phyloP scores from a whole-genome alignment of 2,797 vertebrate genomes.

The Glossophaga mutica region DNA sequence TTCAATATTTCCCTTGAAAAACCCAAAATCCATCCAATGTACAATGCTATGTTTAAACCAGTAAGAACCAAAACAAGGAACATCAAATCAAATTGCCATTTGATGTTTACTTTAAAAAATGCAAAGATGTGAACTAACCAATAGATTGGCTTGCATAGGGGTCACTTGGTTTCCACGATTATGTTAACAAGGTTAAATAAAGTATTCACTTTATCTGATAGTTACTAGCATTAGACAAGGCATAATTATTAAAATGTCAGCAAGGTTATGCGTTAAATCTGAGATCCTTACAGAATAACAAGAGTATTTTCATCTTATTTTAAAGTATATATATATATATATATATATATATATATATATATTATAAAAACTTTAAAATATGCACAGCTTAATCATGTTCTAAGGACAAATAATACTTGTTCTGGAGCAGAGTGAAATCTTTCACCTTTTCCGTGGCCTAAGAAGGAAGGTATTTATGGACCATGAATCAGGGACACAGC shows the following conservation, averaged over 20 bases:
- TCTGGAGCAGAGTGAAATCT: neutral
- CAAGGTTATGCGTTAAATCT: neutral
- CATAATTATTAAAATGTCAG: neutral
- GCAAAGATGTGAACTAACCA: neutral
- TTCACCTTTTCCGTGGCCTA: neutral
- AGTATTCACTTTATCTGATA: neutral
- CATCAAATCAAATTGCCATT: neutral
- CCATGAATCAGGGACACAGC: neutral
- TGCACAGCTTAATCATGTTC: neutral
- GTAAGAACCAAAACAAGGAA: neutral
- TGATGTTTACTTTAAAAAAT: neutral
- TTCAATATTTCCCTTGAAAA: slow-evolving; percentile 16
- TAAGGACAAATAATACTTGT: neutral
- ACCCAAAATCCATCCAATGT: neutral
- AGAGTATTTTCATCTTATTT: neutral
- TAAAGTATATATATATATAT: neutral
- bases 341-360: neutral
- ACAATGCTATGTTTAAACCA: slow-evolving; percentile 1
- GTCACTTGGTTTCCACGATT: neutral
- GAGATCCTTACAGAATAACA: neutral
- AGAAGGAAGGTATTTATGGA: neutral
- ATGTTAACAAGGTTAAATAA: neutral
- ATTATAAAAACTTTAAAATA: neutral
- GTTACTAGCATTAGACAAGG: neutral
- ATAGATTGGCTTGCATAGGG: neutral